Conservation (phyloP, 2,888 invertebrate species). For the Agonopterix alstromeriana region DNA sequence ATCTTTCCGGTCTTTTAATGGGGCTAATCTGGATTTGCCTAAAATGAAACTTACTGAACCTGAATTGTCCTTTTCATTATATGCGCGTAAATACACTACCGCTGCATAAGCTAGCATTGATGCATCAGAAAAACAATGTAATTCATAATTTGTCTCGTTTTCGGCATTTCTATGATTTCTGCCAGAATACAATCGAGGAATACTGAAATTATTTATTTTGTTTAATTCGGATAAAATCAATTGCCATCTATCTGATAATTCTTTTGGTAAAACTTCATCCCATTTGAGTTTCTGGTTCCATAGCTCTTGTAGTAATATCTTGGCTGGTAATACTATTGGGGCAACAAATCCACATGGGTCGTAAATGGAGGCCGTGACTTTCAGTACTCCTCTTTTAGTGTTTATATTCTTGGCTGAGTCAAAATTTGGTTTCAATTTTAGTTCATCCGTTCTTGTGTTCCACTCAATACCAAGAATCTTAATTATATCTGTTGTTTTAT, state of each 20-base stretch:
- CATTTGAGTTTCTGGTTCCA: slow-evolving; percentile 7
- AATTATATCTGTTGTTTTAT: not conserved
- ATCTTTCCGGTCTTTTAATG: slow-evolving; percentile 3
- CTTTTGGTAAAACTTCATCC: slow-evolving; percentile 3
- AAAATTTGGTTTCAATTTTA: not conserved
- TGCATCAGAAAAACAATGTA: not conserved
- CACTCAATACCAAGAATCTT: not conserved
- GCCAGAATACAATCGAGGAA: not conserved
- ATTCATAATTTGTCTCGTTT: not conserved
- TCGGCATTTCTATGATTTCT: not conserved
- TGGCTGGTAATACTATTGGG: slow-evolving; percentile 6
- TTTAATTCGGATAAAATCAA: not conserved
- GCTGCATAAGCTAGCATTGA: slow-evolving; percentile 7
- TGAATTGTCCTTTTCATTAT: not conserved
- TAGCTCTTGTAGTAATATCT: slow-evolving; percentile 7
- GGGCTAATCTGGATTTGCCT: slow-evolving; percentile 2
- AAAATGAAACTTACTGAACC: slow-evolving; percentile 1
- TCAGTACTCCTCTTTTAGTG: slow-evolving; percentile 5
- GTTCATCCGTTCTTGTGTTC: not conserved
- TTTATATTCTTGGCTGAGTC: not conserved
- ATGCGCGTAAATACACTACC: slow-evolving; percentile 1
- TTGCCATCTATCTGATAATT: not conserved
- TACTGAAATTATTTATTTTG: not conserved
- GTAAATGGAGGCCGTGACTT: slow-evolving; percentile 7
- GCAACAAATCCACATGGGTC: slow-evolving; percentile 12